phyloP scores from a whole-genome alignment of 1,140 invertebrate genomes.

The Pseudoatta argentina region DNA sequence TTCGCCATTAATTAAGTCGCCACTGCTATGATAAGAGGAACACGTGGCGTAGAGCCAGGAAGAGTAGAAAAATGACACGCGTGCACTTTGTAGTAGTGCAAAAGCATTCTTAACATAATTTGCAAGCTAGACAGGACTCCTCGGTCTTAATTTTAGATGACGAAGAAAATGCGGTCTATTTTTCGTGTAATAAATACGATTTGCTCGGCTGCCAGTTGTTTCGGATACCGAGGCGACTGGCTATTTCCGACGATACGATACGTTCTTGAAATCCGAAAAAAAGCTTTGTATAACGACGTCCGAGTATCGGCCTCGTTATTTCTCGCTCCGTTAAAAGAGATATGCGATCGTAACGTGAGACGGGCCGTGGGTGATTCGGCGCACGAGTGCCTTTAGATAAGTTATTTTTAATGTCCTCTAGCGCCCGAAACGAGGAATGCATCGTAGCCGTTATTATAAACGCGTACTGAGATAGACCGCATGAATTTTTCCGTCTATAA shows the following conservation, averaged over 20 bases:
- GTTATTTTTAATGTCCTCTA: slow-evolving; percentile 75
- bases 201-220: slow-evolving; percentile 37
- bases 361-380: slow-evolving; percentile 69
- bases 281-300: slow-evolving; percentile 36
- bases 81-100: neutral
- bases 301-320: slow-evolving; percentile 32
- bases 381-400: slow-evolving; percentile 60
- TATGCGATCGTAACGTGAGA: slow-evolving; percentile 74
- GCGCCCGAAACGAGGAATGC: slow-evolving; percentile 54
- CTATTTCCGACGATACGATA: slow-evolving; percentile 69
- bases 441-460: slow-evolving; percentile 51
- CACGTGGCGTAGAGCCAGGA: neutral
- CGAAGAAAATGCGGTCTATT: slow-evolving; percentile 59
- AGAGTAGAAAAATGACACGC: neutral
- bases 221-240: slow-evolving; percentile 17
- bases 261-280: slow-evolving; percentile 56
- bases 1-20: neutral
- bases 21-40: neutral
- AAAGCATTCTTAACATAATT: slow-evolving; percentile 26
- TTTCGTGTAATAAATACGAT: slow-evolving; percentile 65
- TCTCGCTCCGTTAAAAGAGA: slow-evolving; percentile 68
- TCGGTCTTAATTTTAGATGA: slow-evolving; percentile 55
- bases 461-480: slow-evolving; percentile 37
- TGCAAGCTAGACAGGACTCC: slow-evolving; percentile 9
- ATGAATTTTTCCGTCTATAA: neutral